Percentiles rank a stretch among this genome's conserved stretches.
These are phyloP conservation scores for Eupelmus urozonus DNA, from an alignment of 2,888 invertebrate species.

Conservation along the genomic window DNA sequence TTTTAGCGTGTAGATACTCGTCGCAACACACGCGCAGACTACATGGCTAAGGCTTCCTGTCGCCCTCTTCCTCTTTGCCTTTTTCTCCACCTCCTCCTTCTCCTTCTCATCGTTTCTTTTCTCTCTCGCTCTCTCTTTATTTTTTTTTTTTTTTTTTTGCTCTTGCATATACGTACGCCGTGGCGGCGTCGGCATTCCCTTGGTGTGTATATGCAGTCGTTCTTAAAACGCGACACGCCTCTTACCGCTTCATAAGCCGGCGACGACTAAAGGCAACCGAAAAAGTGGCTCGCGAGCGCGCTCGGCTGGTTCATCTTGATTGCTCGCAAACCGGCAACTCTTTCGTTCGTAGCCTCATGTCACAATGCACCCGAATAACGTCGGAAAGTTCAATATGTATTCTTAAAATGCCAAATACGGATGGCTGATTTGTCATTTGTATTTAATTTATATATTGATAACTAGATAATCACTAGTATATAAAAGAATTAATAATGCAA, in stretches of 20 bases:
- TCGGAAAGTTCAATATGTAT: too few species aligned
- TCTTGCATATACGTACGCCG: neutral
- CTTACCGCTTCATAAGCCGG: constrained; percentile 40
- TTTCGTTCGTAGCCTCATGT: neutral
- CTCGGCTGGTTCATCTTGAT: constrained; percentile 4
- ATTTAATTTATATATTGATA: too few species aligned
- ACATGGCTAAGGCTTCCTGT: constrained; percentile 55
- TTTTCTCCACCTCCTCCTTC: neutral
- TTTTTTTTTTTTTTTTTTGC: neutral
- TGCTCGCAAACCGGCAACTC: neutral
- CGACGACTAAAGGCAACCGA: constrained; percentile 20
- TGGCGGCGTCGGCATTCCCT: constrained; percentile 19
- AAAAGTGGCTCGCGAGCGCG: constrained; percentile 16
- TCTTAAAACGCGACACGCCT: constrained; percentile 46
- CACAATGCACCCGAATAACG: too few species aligned
- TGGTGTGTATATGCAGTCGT: neutral
- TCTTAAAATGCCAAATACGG: too few species aligned
- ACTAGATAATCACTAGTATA: too few species aligned
- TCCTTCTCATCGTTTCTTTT: neutral
- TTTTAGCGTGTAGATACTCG: constrained; percentile 30
- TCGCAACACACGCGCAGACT: constrained; percentile 16
- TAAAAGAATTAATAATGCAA: too few species aligned
- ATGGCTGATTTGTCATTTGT: too few species aligned
- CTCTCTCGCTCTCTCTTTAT: constrained; percentile 44
- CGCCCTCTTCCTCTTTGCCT: constrained; percentile 30